phyloP scores from a whole-genome alignment of 23 tunicate genomes.

The Phallusia fumigata region DNA sequence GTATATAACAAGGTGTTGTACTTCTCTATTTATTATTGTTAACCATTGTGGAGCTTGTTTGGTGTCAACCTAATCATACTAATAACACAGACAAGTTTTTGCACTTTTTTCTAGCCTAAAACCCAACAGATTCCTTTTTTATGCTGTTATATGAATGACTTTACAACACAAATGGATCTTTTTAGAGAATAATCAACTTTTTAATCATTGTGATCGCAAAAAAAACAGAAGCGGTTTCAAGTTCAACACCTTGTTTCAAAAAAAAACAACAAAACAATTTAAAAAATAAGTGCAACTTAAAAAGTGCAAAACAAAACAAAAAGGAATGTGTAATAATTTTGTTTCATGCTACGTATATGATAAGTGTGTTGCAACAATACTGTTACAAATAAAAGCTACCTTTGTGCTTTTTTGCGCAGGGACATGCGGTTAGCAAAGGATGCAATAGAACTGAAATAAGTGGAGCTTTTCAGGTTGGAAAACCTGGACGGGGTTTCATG shows the following conservation, averaged over 20 bases:
- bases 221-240: too few relatives aligned
- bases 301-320: not conserved
- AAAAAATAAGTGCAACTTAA: not conserved
- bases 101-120: too few relatives aligned
- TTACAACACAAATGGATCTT: too few relatives aligned
- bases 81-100: too few relatives aligned
- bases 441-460: constrained; percentile 18
- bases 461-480: not conserved
- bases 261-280: not conserved
- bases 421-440: constrained; percentile 31
- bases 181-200: too few relatives aligned
- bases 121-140: too few relatives aligned
- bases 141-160: too few relatives aligned
- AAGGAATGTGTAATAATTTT: not conserved
- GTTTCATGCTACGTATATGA: not conserved
- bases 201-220: too few relatives aligned
- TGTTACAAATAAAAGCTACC: constrained; percentile 12
- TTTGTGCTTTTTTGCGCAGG: constrained; percentile 16
- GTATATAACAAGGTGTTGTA: too few relatives aligned
- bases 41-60: too few relatives aligned
- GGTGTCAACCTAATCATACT: too few relatives aligned
- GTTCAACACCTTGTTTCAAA: not conserved
- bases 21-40: too few relatives aligned
- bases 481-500: constrained; percentile 43
- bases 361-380: not conserved